Conservation (phyloP, 2,797 vertebrate species). For the Glossophaga mutica region DNA sequence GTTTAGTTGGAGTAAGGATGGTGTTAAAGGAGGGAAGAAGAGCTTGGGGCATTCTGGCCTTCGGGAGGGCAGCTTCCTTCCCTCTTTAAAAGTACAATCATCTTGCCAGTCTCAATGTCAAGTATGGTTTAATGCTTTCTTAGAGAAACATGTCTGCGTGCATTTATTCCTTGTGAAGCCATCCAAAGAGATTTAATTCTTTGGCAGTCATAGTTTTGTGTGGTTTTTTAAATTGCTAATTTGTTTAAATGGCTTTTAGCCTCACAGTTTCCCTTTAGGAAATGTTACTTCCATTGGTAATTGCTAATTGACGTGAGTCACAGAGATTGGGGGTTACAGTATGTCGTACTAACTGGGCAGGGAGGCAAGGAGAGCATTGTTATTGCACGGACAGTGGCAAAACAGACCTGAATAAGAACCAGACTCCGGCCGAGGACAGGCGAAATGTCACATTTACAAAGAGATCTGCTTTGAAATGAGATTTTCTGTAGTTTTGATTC, state of each 20-base stretch:
- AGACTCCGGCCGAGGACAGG: background rate
- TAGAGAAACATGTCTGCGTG: constrained; percentile 73
- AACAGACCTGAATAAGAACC: background rate
- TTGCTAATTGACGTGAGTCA: constrained; percentile 79
- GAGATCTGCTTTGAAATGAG: constrained; percentile 11
- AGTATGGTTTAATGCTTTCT: constrained; percentile 75
- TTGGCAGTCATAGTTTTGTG: constrained; percentile 78
- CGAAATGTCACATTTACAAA: constrained; percentile 29
- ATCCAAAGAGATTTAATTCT: constrained; percentile 78
- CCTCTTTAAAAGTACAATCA: constrained; percentile 46
- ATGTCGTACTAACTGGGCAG: constrained; percentile 56
- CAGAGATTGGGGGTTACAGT: constrained; percentile 67
- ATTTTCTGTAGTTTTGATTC: constrained; percentile 49
- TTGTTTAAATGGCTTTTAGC: constrained; percentile 81
- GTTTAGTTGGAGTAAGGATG: background rate
- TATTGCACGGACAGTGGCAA: background rate
- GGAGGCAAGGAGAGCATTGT: background rate
- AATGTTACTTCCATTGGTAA: constrained; percentile 77
- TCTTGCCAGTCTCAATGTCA: constrained; percentile 66
- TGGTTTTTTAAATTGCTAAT: constrained; percentile 82
- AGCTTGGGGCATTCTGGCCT: constrained; percentile 9
- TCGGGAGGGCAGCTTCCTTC: background rate
- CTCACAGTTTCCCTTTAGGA: constrained; percentile 79
- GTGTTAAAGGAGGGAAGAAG: background rate
- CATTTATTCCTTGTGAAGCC: constrained; percentile 76